A percentile compares a stretch with the other conserved stretches of the same genome.
Evolutionary conservation across 2,888 invertebrate species (phyloP).

Genomic region (Oscheius sp.): DNA sequence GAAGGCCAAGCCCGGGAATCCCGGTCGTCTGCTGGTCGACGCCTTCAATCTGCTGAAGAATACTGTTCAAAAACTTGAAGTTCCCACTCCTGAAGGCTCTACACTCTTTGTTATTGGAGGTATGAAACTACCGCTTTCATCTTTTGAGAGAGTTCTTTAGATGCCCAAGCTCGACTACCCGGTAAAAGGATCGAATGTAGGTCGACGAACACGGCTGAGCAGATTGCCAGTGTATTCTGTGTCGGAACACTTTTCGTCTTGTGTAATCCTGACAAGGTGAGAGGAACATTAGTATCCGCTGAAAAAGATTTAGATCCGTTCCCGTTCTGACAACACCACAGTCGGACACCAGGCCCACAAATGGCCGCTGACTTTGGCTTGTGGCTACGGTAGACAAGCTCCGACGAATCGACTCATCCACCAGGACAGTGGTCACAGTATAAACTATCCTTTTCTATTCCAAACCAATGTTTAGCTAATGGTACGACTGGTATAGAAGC

Average conservation of each 20-base stretch:
- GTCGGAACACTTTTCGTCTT: slow-evolving; percentile 76
- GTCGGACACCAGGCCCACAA: slow-evolving; percentile 72
- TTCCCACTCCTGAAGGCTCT: slow-evolving; percentile 70
- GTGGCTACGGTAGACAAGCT: slow-evolving; percentile 74
- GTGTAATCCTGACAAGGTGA: slow-evolving; percentile 75
- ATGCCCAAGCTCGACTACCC: slow-evolving; percentile 72
- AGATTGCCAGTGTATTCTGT: slow-evolving; percentile 75
- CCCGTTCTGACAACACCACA: slow-evolving; percentile 62
- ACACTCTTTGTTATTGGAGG: slow-evolving; percentile 72
- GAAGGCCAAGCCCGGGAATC: slow-evolving; percentile 65
- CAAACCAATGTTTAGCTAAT: slow-evolving; percentile 8
- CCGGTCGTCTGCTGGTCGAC: slow-evolving; percentile 70
- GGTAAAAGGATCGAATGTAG: slow-evolving; percentile 72
- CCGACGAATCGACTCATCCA: slow-evolving; percentile 47
- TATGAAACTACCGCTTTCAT: slow-evolving; percentile 35
- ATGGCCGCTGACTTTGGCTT: slow-evolving; percentile 75
- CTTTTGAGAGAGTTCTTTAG: slow-evolving; percentile 50
- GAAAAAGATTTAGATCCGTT: slow-evolving; percentile 50
- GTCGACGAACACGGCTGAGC: slow-evolving; percentile 75
- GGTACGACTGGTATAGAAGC: slow-evolving; percentile 47
- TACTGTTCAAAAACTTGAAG: slow-evolving; percentile 73
- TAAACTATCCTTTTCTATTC: not conserved
- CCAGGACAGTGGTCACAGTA: slow-evolving; percentile 12
- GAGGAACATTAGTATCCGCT: not conserved
- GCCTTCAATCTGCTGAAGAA: slow-evolving; percentile 72